Conservation (phyloP, 2,113 vertebrate genomes). For the Megaleporinus macrocephalus region DNA sequence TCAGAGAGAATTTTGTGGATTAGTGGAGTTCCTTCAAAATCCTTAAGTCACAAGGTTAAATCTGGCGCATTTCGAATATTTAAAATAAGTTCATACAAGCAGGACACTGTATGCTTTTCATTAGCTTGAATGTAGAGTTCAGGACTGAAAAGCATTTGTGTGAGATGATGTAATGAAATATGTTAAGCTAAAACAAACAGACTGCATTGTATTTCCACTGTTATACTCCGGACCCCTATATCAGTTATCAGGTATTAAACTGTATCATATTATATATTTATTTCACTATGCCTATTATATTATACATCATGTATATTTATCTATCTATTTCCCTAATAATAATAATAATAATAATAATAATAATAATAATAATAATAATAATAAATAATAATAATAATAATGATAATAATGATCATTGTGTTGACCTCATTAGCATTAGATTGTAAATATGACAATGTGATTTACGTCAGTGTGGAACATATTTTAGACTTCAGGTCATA, state of each 20-base stretch:
- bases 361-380: too few relatives aligned
- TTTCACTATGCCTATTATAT: too few relatives aligned
- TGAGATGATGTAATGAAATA: neutral
- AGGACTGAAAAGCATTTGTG: neutral
- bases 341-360: too few relatives aligned
- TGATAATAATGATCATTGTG: too few relatives aligned
- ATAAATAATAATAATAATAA: too few relatives aligned
- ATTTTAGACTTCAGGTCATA: neutral
- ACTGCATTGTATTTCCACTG: too few relatives aligned
- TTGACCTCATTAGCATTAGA: neutral
- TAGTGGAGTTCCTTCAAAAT: neutral
- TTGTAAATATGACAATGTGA: neutral
- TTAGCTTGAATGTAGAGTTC: neutral
- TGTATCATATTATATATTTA: too few relatives aligned
- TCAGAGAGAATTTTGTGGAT: constrained; percentile 23
- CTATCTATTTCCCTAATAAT: too few relatives aligned
- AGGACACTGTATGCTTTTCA: neutral
- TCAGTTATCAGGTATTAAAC: too few relatives aligned
- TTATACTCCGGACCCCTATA: too few relatives aligned
- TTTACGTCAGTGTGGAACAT: neutral
- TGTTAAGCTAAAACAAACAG: too few relatives aligned
- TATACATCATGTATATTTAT: too few relatives aligned
- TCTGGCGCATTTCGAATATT: neutral
- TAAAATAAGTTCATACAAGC: neutral
- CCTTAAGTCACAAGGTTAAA: neutral